These are phyloP conservation scores for Odontesthes bonariensis DNA, from an alignment of 2,113 vertebrate species.

Conservation along the genomic window DNA sequence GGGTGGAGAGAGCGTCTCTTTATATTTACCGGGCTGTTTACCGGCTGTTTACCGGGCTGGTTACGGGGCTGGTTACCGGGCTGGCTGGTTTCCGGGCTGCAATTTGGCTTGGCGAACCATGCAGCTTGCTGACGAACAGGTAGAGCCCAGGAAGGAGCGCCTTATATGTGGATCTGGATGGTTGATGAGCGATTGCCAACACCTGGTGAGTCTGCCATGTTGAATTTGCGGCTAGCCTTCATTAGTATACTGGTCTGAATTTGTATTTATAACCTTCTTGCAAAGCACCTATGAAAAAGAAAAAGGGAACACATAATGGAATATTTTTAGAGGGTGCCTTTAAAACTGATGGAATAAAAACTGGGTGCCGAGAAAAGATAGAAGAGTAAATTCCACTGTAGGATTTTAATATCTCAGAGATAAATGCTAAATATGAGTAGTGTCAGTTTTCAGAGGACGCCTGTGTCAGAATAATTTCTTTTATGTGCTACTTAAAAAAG, in stretches of 20 bases:
- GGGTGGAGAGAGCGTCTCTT: no score
- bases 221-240: no score
- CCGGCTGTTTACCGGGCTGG: no score
- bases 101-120: no score
- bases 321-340: slow-evolving; percentile 49
- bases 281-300: slow-evolving; percentile 48
- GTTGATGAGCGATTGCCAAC: no score
- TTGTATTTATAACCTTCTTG: slow-evolving; percentile 54
- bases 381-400: slow-evolving; percentile 41
- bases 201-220: no score
- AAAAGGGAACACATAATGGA: slow-evolving; percentile 49
- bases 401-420: slow-evolving; percentile 61
- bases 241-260: slow-evolving; percentile 27
- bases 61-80: no score
- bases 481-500: slow-evolving; percentile 53
- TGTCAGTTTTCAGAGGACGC: slow-evolving; percentile 36
- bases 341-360: slow-evolving; percentile 48
- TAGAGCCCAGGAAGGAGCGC: no score
- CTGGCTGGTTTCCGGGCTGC: no score
- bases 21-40: no score
- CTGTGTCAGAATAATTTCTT: slow-evolving; percentile 36
- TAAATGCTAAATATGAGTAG: slow-evolving; percentile 33
- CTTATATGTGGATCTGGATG: no score
- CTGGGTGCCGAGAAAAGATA: slow-evolving; percentile 9
- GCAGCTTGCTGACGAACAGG: no score